These are phyloP conservation scores for Halcyon badia DNA, from an alignment of 2,797 vertebrate species.

Conservation along the genomic window DNA sequence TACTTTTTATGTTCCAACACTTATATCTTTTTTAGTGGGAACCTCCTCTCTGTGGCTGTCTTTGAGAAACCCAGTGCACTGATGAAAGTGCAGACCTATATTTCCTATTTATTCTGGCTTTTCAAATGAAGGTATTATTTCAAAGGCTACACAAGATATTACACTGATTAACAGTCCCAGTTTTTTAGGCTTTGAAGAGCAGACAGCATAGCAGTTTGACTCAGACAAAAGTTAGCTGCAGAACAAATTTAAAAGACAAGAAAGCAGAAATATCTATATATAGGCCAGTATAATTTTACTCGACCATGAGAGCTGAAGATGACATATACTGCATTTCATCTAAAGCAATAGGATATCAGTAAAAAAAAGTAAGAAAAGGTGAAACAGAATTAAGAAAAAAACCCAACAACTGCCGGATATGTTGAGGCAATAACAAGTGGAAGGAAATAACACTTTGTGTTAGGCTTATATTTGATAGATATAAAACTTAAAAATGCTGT, in stretches of 20 bases:
- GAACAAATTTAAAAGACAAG: background rate
- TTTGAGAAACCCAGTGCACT: background rate
- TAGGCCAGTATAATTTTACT: background rate
- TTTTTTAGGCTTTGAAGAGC: background rate
- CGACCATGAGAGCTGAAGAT: background rate
- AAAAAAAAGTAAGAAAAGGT: conserved; percentile 10
- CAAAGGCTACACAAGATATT: background rate
- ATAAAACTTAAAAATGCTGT: conserved; percentile 68
- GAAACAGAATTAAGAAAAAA: conserved; percentile 55
- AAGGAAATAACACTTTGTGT: conserved; percentile 47
- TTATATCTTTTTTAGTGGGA: background rate
- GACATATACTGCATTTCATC: background rate
- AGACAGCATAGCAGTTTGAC: background rate
- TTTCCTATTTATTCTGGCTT: background rate
- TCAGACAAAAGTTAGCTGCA: background rate
- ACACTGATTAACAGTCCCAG: background rate
- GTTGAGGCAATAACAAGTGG: conserved; percentile 54
- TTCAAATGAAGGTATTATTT: background rate
- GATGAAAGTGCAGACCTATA: background rate
- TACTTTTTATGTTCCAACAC: background rate
- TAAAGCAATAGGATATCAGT: background rate
- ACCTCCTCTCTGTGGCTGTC: background rate
- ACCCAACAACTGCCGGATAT: background rate
- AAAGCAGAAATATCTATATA: background rate
- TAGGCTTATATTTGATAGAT: conserved; percentile 60